These are phyloP conservation scores for Grantiella picta DNA, from an alignment of 2,113 vertebrate genomes.

Conservation along the genomic window DNA sequence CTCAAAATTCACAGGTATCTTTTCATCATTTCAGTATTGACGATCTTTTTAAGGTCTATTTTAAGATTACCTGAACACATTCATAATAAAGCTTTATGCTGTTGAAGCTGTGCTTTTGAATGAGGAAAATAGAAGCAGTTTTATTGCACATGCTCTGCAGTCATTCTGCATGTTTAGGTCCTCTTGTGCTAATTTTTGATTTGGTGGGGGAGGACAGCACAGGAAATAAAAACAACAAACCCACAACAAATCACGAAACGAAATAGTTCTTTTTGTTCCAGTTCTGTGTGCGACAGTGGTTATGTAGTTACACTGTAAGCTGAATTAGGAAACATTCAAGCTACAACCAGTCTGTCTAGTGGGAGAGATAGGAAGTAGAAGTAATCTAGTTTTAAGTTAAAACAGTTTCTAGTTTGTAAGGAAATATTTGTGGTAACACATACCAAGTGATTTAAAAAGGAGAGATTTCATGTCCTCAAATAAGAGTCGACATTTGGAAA, in stretches of 20 bases:
- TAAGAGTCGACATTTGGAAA: neutral
- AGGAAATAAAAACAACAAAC: neutral
- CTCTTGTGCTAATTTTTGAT: neutral
- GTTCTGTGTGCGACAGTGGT: neutral
- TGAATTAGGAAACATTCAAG: neutral
- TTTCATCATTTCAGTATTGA: neutral
- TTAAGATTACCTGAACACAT: neutral
- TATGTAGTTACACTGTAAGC: neutral
- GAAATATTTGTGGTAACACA: neutral
- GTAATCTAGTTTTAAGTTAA: neutral
- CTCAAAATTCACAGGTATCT: neutral
- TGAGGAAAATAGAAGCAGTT: neutral
- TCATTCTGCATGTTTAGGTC: neutral
- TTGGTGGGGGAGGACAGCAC: neutral
- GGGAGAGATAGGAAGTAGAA: neutral
- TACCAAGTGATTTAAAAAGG: neutral
- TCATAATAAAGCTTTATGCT: neutral
- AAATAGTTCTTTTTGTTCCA: neutral
- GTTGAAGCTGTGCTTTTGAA: neutral
- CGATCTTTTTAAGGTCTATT: neutral
- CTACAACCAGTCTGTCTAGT: neutral
- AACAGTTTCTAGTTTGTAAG: neutral
- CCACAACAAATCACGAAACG: neutral
- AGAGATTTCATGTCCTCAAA: neutral
- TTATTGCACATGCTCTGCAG: neutral